Evolutionary conservation across 2,797 vertebrate species (phyloP).

Genomic region (Epinephelus malabaricus): DNA sequence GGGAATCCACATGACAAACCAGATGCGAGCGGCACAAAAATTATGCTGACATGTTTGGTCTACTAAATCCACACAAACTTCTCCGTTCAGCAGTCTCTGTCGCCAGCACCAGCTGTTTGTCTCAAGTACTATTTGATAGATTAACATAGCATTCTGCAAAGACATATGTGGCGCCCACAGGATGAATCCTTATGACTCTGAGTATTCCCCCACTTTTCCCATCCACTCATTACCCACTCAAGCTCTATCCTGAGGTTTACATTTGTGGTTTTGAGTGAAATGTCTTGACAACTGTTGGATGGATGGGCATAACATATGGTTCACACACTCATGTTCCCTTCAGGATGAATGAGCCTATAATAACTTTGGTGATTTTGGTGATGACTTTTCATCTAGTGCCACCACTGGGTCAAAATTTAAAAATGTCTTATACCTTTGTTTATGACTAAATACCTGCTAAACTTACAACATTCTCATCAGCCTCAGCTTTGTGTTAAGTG

Average conservation of each 20-base stretch:
- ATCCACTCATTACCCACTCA: background rate
- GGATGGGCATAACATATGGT: too few relatives aligned
- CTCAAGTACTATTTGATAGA: too few relatives aligned
- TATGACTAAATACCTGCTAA: background rate
- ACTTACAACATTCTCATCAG: background rate
- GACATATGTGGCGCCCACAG: background rate
- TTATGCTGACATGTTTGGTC: too few relatives aligned
- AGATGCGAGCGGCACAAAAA: too few relatives aligned
- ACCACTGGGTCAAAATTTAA: background rate
- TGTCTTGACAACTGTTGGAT: background rate
- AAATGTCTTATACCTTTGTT: background rate
- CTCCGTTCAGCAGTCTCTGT: too few relatives aligned
- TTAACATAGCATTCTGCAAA: background rate
- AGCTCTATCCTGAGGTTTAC: background rate
- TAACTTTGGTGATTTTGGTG: background rate
- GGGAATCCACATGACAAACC: too few relatives aligned
- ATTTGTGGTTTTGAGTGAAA: constrained; percentile 1
- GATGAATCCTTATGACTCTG: background rate
- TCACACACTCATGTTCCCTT: background rate
- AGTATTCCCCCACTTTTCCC: background rate
- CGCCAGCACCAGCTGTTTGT: too few relatives aligned
- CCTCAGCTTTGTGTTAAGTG: background rate
- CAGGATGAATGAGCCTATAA: background rate
- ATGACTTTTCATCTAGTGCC: background rate
- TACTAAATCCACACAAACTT: too few relatives aligned